phyloP scores from a whole-genome alignment of 2,113 vertebrate genomes.

The Bufo gargarizans region DNA sequence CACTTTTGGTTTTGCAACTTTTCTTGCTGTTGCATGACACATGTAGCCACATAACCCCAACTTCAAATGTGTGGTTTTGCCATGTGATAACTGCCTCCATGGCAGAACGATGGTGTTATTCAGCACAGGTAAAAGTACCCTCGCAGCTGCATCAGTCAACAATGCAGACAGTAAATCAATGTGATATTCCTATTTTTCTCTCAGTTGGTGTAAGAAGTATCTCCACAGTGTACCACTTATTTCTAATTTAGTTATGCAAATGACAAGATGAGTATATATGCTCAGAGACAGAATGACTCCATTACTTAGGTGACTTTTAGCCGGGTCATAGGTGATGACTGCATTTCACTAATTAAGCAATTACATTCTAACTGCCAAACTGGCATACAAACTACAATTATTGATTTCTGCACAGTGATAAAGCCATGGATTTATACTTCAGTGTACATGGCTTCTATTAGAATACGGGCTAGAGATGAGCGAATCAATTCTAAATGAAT shows the following conservation, averaged over 20 bases:
- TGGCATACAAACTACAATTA: neutral
- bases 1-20: no score
- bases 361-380: neutral
- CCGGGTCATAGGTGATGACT: neutral
- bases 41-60: no score
- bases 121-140: no score
- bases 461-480: neutral
- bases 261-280: neutral
- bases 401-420: no score
- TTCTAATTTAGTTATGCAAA: neutral
- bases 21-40: no score
- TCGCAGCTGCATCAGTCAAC: neutral
- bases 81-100: no score
- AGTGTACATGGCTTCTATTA: neutral
- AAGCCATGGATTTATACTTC: neutral
- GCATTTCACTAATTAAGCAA: no score
- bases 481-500: no score
- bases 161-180: neutral
- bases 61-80: no score
- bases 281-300: no score
- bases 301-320: neutral
- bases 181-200: neutral
- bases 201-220: neutral
- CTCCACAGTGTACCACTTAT: neutral
- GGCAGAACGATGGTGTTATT: no score